Evolutionary conservation across 1,140 invertebrate genomes (phyloP).

Genomic region (Monochamus saltuarius): DNA sequence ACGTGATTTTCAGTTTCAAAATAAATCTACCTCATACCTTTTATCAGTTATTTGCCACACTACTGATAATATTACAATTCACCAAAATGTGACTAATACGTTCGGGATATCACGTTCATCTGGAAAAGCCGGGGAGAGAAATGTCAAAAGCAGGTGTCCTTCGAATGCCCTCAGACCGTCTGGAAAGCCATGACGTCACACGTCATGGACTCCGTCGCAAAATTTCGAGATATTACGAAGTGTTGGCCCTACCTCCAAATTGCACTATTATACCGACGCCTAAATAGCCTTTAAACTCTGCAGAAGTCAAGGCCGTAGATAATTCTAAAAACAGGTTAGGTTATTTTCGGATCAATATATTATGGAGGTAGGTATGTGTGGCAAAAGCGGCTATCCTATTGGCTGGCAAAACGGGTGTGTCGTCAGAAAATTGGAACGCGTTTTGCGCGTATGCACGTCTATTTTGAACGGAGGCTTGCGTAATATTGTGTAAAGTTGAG

Average conservation of each 20-base stretch:
- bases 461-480: no score
- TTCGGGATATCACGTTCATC: not conserved
- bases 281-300: not conserved
- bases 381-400: not conserved
- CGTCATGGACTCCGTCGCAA: not conserved
- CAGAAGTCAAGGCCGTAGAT: not conserved
- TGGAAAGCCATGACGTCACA: not conserved
- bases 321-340: not conserved
- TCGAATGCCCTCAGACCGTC: conserved; percentile 6
- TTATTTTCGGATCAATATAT: conserved; percentile 11
- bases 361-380: conserved; percentile 4
- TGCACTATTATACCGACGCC: not conserved
- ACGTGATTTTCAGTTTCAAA: no score
- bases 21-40: no score
- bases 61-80: no score
- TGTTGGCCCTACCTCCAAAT: not conserved
- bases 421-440: no score
- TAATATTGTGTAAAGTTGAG: no score
- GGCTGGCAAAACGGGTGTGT: conserved; percentile 9
- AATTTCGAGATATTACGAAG: not conserved
- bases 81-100: no score
- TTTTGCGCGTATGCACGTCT: no score
- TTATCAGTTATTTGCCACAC: no score
- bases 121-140: not conserved
- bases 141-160: conserved; percentile 3